Evolutionary conservation across 2,113 vertebrate species (phyloP).

Genomic region (Noturus placidus): DNA sequence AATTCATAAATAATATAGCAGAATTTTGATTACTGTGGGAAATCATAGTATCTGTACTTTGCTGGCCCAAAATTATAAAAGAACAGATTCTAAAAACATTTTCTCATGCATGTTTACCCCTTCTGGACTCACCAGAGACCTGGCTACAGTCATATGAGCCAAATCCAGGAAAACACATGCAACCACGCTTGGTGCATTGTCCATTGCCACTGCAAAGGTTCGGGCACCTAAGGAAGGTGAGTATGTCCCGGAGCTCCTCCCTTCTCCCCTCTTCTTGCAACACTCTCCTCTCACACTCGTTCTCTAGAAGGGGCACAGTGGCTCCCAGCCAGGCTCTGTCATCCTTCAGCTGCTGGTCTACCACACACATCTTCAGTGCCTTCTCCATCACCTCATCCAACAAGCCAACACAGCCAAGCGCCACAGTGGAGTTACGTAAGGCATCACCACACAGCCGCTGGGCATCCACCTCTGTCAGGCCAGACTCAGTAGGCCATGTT

Average conservation of each 20-base stretch:
- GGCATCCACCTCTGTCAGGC: slow-evolving; percentile 69
- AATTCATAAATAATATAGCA: slow-evolving; percentile 2
- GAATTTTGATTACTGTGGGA: not conserved
- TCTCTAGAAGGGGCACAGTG: slow-evolving; percentile 83
- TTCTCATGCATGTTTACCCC: not conserved
- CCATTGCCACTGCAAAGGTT: slow-evolving; percentile 80
- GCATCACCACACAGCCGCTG: slow-evolving; percentile 68
- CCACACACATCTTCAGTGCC: slow-evolving; percentile 76
- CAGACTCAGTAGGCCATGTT: slow-evolving; percentile 83
- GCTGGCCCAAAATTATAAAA: not conserved
- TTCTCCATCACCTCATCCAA: slow-evolving; percentile 64
- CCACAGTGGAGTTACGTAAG: slow-evolving; percentile 79
- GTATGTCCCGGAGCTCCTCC: slow-evolving; percentile 60
- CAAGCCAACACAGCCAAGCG: slow-evolving; percentile 69
- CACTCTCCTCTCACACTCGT: slow-evolving; percentile 86
- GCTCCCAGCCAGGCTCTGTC: slow-evolving; percentile 79
- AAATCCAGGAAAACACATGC: slow-evolving; percentile 82
- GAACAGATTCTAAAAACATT: not conserved
- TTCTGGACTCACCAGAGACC: slow-evolving; percentile 73
- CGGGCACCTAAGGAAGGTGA: slow-evolving; percentile 79
- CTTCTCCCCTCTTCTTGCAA: slow-evolving; percentile 69
- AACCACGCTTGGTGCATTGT: slow-evolving; percentile 84
- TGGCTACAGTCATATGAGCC: slow-evolving; percentile 83
- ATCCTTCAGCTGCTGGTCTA: slow-evolving; percentile 85
- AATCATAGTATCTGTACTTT: not conserved